Evolutionary conservation across 2,113 vertebrate species (phyloP), one percentile per base, ranked within the genome.

Genomic region (Lanius collurio): DNA sequence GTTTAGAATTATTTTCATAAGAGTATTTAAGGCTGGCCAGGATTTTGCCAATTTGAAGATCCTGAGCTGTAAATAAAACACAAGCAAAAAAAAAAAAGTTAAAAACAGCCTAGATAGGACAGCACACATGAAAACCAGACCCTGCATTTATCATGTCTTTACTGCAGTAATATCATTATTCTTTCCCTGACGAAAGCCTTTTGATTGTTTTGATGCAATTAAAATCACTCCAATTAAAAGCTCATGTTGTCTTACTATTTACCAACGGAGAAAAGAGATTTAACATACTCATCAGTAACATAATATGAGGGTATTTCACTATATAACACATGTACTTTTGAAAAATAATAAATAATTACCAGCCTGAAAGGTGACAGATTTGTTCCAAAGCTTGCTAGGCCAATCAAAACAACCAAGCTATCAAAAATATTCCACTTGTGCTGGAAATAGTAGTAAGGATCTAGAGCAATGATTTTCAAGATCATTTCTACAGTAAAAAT

Each of bases 31-130:
- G 39, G 98, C 98, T 70, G 97, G 98, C 98, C 98, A 98, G 78
- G 95, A 98, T 73, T 98, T 98, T 42, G 98, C 97, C 94, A 98
- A 64, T 90, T 98, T 98, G 97, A 98, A 98, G 93, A 98, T 96
- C 53, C 98, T 97, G 71, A 98, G 89, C 98, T 98, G 97, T 39
- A 94, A 89, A 79, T 63, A 89, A 62, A 95, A 81, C 19, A 89
- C 50, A 62, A 94, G 49, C 7, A 80, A 85, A 17, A 83, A 57
- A 10, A 53, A 9, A 55, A 69, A 89, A 55, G 42, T 74, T 3
- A 4, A 64, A 64, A 31, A 28, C 14, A 18, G 17, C 19, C 39
- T 2, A 35, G 11, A 33, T 6, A 87, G 30, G 62, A 87, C 7
- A 78, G 12, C 56, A 91, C 39, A 81, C 33, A 68, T 28, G 5